Evolutionary conservation across 2,113 vertebrate genomes (phyloP).

Genomic region (Pangasianodon hypophthalmus): DNA sequence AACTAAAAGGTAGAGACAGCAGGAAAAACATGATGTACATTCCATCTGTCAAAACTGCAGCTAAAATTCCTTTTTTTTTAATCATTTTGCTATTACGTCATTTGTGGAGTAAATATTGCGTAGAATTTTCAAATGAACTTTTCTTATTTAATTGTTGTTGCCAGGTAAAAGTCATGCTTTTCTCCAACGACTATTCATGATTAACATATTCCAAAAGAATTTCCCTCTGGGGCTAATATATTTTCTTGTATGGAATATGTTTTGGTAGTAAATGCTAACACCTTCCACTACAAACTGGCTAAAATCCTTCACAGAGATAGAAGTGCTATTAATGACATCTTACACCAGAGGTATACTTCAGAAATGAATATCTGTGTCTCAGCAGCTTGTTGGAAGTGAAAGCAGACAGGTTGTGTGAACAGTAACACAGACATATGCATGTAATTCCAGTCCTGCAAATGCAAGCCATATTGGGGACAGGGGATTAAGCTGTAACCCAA

Average conservation of each 20-base stretch:
- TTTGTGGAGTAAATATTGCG: neutral
- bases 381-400: constrained; percentile 6
- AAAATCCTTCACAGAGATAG: neutral
- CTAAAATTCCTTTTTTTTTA: neutral
- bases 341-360: neutral
- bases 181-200: neutral
- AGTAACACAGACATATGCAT: constrained; percentile 57
- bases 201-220: neutral
- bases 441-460: constrained; percentile 69
- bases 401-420: constrained; percentile 28
- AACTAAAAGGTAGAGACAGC: neutral
- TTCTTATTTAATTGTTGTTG: neutral
- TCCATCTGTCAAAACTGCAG: neutral
- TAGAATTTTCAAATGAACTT: neutral
- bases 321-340: neutral
- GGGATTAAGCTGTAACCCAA: constrained; percentile 73
- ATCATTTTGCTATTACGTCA: neutral
- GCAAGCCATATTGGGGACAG: constrained; percentile 66
- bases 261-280: neutral
- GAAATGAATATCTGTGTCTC: constrained; percentile 40
- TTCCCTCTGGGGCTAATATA: neutral
- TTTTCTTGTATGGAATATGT: neutral
- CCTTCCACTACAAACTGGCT: neutral
- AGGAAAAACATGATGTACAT: no score
- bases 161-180: neutral